Evolutionary conservation across 2,113 vertebrate species (phyloP).

Genomic region (Sylvia atricapilla): DNA sequence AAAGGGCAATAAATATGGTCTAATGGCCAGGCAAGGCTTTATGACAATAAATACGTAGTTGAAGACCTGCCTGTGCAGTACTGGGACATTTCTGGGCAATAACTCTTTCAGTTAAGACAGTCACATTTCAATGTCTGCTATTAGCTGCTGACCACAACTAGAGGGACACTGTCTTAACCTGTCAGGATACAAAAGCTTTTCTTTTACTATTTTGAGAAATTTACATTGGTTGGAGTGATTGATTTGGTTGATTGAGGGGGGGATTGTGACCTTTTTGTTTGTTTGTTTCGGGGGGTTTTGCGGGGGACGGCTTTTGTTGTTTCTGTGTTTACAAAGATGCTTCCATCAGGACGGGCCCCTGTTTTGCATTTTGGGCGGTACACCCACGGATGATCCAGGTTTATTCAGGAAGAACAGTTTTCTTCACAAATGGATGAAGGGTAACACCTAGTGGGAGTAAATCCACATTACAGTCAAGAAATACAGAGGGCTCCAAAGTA

Average conservation of each 20-base stretch:
- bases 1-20: not conserved
- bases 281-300: not conserved
- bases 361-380: not conserved
- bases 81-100: not conserved
- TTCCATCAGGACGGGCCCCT: not conserved
- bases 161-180: not conserved
- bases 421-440: constrained; percentile 34
- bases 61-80: not conserved
- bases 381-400: not conserved
- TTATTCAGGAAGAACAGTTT: not conserved
- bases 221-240: not conserved
- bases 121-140: not conserved
- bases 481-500: not conserved
- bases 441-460: constrained; percentile 62
- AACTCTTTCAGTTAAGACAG: not conserved
- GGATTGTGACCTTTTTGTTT: not conserved
- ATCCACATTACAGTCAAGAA: not conserved
- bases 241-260: not conserved
- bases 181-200: not conserved
- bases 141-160: not conserved
- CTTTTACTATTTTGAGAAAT: not conserved
- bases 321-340: not conserved
- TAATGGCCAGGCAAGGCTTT: not conserved
- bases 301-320: rapidly evolving
- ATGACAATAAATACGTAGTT: not conserved